phyloP scores from a whole-genome alignment of 2,113 vertebrate genomes.

The Megaleporinus macrocephalus region DNA sequence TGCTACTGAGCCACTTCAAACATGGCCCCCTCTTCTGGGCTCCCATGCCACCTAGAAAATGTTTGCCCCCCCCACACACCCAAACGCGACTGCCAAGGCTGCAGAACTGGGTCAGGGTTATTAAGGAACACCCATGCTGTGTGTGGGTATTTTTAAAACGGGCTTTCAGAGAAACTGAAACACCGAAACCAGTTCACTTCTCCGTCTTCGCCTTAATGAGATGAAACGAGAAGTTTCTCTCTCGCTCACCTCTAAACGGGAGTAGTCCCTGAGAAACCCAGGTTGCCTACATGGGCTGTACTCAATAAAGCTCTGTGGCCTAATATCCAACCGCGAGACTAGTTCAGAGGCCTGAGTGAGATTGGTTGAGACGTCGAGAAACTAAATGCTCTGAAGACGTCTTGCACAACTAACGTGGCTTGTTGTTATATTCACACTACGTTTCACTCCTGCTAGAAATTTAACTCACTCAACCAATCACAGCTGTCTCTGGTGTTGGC shows the following conservation, averaged over 20 bases:
- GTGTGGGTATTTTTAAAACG: slow-evolving; percentile 79
- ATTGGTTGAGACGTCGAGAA: no score
- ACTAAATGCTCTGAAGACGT: no score
- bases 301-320: neutral
- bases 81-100: slow-evolving; percentile 29
- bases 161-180: slow-evolving; percentile 68
- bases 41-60: slow-evolving; percentile 37
- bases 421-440: no score
- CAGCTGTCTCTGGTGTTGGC: no score
- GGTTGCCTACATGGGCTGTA: neutral
- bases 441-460: no score
- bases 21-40: neutral
- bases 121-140: slow-evolving; percentile 72
- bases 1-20: slow-evolving; percentile 25
- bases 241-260: neutral
- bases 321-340: no score
- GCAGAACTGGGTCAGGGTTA: slow-evolving; percentile 78
- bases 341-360: no score
- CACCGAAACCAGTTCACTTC: slow-evolving; percentile 69
- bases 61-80: slow-evolving; percentile 22
- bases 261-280: neutral
- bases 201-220: slow-evolving; percentile 7
- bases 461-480: no score
- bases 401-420: no score
- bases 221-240: neutral